Evolutionary conservation across 2,797 vertebrate genomes (phyloP).

Genomic region (Amblyopsis hoosieri): DNA sequence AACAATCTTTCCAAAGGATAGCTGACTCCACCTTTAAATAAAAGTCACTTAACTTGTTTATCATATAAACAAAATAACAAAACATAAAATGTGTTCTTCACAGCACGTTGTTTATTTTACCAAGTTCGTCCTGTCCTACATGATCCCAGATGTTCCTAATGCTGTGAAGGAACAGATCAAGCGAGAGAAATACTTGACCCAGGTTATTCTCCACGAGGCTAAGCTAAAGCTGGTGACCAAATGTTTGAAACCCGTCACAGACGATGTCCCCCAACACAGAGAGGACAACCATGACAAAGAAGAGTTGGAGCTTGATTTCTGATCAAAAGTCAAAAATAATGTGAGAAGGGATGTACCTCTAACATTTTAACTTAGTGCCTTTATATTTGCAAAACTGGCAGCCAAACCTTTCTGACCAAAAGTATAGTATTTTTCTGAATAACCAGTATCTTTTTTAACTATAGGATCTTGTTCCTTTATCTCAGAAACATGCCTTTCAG

Average conservation of each 20-base stretch:
- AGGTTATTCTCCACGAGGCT: slow-evolving; percentile 86
- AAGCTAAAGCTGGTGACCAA: slow-evolving; percentile 84
- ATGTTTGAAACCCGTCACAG: slow-evolving; percentile 57
- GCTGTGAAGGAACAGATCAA: slow-evolving; percentile 86
- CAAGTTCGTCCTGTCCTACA: slow-evolving; percentile 89
- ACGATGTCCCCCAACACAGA: slow-evolving; percentile 43
- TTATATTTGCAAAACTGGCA: not conserved
- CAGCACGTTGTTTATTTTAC: slow-evolving; percentile 92
- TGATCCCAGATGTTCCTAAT: slow-evolving; percentile 87
- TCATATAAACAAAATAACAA: no score
- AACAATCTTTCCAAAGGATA: no score
- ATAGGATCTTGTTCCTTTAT: not conserved
- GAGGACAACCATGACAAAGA: not conserved
- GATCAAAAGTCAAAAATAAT: slow-evolving; percentile 5
- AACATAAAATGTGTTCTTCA: not conserved
- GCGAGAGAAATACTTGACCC: slow-evolving; percentile 89
- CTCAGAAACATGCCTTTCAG: not conserved
- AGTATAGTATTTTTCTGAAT: not conserved
- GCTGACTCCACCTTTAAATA: no score
- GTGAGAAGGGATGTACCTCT: not conserved
- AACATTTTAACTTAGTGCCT: not conserved
- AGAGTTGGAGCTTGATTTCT: slow-evolving; percentile 46
- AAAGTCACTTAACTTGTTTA: not conserved
- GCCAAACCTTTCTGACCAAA: not conserved
- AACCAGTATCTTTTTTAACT: not conserved